Percentiles rank a stretch among this genome's conserved stretches.
Conservation (phyloP, 2,113 vertebrate genomes). For the Lycocorax pyrrhopterus region DNA sequence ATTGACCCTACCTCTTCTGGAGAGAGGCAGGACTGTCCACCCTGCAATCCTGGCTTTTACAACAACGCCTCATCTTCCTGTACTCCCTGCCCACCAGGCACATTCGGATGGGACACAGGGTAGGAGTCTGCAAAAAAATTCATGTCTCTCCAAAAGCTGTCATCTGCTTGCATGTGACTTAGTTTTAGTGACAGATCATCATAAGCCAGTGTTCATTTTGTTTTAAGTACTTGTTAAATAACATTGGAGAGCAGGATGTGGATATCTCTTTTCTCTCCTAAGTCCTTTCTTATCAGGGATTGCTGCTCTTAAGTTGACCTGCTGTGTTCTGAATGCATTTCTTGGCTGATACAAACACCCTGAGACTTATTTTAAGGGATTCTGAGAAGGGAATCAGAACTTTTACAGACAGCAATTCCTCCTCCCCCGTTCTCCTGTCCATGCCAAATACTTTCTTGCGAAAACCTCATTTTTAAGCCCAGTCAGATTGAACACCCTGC, state of each 20-base stretch:
- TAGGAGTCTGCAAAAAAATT: conserved; percentile 48
- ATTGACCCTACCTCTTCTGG: conserved; percentile 84
- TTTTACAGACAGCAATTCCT: neutral
- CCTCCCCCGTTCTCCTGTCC: neutral
- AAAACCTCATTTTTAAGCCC: neutral
- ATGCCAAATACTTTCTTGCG: neutral
- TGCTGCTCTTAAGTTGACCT: neutral
- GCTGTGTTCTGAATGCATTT: neutral
- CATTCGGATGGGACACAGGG: conserved; percentile 87
- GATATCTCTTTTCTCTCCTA: neutral
- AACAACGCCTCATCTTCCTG: conserved; percentile 89
- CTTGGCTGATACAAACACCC: neutral
- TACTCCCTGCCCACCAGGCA: conserved; percentile 86
- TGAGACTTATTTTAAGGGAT: neutral
- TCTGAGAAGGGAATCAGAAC: neutral
- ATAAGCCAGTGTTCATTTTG: neutral
- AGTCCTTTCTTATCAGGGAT: neutral
- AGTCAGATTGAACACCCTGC: neutral
- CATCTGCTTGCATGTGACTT: neutral
- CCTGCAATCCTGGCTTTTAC: conserved; percentile 96
- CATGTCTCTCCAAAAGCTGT: neutral
- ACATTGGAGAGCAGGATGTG: neutral
- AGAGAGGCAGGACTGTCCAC: conserved; percentile 88
- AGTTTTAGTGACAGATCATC: neutral
- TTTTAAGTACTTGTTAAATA: neutral